Evolutionary conservation across 2,888 invertebrate species (phyloP).

Genomic region (Nomada hirtipes): DNA sequence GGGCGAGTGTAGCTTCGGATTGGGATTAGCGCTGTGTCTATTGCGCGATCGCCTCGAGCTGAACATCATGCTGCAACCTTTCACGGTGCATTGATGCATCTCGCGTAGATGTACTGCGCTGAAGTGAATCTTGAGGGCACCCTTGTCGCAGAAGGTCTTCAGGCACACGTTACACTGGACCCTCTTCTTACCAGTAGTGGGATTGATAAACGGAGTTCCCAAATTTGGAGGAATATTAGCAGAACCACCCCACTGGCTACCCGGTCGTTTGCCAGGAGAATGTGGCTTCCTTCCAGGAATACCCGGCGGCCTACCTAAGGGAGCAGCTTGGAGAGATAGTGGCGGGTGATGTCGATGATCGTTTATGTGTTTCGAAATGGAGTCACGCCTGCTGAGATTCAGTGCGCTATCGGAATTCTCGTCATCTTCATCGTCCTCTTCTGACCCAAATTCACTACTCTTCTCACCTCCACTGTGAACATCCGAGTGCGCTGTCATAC

Average conservation of each 20-base stretch:
- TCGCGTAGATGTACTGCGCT: constrained; percentile 99
- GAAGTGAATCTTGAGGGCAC: constrained; percentile 99
- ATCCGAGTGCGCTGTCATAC: constrained; percentile 73
- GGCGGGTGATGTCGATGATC: constrained; percentile 70
- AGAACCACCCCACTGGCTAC: constrained; percentile 86
- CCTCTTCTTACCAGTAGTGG: constrained; percentile 97
- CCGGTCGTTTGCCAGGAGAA: constrained; percentile 91
- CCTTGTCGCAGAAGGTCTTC: constrained; percentile 99
- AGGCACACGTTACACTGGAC: constrained; percentile 99
- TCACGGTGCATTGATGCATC: constrained; percentile 99
- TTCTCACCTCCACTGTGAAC: constrained; percentile 82
- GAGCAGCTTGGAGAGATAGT: constrained; percentile 78
- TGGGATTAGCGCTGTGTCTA: constrained; percentile 98
- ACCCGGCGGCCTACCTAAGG: constrained; percentile 84
- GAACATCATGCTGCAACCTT: constrained; percentile 99
- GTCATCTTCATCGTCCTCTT: constrained; percentile 87
- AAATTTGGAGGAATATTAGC: constrained; percentile 91
- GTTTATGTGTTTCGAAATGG: constrained; percentile 67
- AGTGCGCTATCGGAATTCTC: constrained; percentile 88
- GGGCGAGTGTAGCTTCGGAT: constrained; percentile 98
- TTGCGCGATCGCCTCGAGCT: constrained; percentile 98
- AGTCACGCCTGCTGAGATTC: constrained; percentile 87
- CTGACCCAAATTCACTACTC: constrained; percentile 86
- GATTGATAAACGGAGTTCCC: constrained; percentile 96
- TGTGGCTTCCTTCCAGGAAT: constrained; percentile 88